A percentile compares a stretch with the other conserved stretches of the same genome.
Conservation (phyloP, 2,888 invertebrate species). For the Aleiodes leptofemur region DNA sequence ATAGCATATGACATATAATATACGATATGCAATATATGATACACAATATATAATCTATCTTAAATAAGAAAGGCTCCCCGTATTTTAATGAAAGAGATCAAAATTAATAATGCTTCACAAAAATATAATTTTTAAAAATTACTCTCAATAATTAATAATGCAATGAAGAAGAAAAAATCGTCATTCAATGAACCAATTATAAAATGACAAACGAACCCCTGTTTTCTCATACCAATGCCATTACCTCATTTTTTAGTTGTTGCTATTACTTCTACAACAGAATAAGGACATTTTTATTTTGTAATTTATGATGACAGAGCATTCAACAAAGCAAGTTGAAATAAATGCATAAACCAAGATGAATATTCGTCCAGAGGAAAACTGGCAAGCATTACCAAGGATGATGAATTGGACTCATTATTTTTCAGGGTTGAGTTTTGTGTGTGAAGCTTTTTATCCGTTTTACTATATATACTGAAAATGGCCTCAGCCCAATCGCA, state of each 20-base stretch:
- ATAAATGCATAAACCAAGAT: slow-evolving; percentile 37
- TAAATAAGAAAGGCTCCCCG: no score
- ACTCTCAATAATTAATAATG: no score
- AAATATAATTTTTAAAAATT: no score
- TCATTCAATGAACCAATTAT: not conserved
- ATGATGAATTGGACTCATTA: slow-evolving; percentile 44
- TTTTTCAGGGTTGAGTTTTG: slow-evolving; percentile 27
- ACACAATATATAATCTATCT: no score
- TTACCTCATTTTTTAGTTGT: not conserved
- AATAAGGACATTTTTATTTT: slow-evolving; percentile 34
- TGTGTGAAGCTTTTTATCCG: slow-evolving; percentile 38
- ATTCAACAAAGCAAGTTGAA: slow-evolving; percentile 9
- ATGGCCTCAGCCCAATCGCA: slow-evolving; percentile 50
- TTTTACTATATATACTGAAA: not conserved
- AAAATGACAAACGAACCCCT: slow-evolving; percentile 7
- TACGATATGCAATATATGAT: no score
- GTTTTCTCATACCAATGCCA: not conserved
- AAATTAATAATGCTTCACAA: no score
- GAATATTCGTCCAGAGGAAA: slow-evolving; percentile 32
- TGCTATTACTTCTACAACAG: not conserved
- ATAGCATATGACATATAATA: no score
- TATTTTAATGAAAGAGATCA: no score
- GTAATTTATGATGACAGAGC: slow-evolving; percentile 37
- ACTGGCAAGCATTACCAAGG: slow-evolving; percentile 11
- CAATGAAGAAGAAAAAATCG: not conserved